Conservation (phyloP, 2,888 invertebrate species). For the Sturmia bella region DNA sequence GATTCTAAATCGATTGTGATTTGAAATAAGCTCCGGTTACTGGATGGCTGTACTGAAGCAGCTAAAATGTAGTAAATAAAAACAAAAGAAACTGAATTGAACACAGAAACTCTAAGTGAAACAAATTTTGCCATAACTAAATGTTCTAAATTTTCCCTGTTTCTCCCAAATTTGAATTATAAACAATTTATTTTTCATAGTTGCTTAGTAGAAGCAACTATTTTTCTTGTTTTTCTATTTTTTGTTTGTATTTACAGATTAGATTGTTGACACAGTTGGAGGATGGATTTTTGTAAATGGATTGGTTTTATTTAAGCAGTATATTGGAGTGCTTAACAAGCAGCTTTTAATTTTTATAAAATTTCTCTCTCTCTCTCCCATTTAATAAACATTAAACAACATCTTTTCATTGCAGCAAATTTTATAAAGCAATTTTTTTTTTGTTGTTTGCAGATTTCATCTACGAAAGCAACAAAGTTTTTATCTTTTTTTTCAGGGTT, state of each 20-base stretch:
- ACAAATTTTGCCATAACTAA: no score
- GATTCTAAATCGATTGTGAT: no score
- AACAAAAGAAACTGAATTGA: no score
- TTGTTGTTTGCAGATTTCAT: no score
- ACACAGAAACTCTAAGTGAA: no score
- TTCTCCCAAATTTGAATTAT: no score
- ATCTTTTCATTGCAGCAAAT: slow-evolving; percentile 52
- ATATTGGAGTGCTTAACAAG: background rate
- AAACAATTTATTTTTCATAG: background rate
- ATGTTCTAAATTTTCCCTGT: no score
- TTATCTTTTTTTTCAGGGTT: background rate
- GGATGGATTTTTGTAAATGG: slow-evolving; percentile 67
- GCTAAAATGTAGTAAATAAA: no score
- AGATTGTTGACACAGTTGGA: slow-evolving; percentile 62
- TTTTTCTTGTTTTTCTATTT: slow-evolving; percentile 7
- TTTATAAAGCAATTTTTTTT: no score
- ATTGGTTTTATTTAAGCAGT: slow-evolving; percentile 42
- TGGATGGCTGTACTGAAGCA: no score
- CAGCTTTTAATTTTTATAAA: background rate
- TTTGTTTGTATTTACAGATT: slow-evolving; percentile 40
- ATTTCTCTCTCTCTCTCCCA: no score
- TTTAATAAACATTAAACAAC: slow-evolving; percentile 33
- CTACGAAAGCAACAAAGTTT: background rate
- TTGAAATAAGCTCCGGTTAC: no score
- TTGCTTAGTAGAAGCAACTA: background rate